phyloP scores from a whole-genome alignment of 2,797 vertebrate genomes.

The Sciurus carolinensis region DNA sequence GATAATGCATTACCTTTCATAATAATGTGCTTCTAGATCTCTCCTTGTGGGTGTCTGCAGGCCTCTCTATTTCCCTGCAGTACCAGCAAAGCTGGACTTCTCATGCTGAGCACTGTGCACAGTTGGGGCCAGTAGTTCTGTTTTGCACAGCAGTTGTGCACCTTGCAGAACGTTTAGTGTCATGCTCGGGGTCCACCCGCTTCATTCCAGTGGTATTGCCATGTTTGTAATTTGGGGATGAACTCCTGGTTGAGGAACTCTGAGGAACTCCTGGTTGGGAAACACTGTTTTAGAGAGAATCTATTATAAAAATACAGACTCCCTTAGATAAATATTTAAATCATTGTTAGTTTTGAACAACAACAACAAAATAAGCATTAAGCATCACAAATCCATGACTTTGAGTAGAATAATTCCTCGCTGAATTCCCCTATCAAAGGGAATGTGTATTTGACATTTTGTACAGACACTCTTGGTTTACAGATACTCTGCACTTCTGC shows the following conservation, averaged over 20 bases:
- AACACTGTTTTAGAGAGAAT: background rate
- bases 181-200: background rate
- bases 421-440: constrained; percentile 36
- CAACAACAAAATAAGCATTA: background rate
- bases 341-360: background rate
- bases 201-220: background rate
- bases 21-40: background rate
- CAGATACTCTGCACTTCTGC: background rate
- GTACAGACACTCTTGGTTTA: background rate
- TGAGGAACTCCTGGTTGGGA: background rate
- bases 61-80: background rate
- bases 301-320: background rate
- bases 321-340: constrained; percentile 49
- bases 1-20: background rate
- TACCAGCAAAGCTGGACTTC: background rate
- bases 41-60: background rate
- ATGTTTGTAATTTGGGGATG: background rate
- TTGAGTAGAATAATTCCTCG: constrained; percentile 27
- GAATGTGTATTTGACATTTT: background rate
- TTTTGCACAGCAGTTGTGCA: background rate
- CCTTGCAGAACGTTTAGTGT: background rate
- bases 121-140: background rate
- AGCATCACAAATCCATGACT: background rate
- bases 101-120: background rate
- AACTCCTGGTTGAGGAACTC: background rate